Evolutionary conservation across 1,140 invertebrate species (phyloP).

Genomic region (Pinna nobilis): DNA sequence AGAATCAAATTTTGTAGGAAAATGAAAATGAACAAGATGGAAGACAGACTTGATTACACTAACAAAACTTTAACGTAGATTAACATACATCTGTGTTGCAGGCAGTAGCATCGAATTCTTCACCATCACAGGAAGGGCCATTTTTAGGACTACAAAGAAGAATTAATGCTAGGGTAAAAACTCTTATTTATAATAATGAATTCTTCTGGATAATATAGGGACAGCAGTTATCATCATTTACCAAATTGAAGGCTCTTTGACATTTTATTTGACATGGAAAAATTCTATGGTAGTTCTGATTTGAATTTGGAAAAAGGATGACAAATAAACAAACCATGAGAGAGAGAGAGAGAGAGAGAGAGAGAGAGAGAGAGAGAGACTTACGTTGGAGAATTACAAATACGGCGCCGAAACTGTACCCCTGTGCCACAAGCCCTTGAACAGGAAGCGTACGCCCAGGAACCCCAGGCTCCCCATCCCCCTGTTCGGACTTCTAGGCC

Average conservation of each 20-base stretch:
- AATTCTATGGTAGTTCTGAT: too few relatives aligned
- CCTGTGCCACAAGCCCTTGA: conserved; percentile 13
- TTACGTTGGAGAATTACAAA: conserved; percentile 21
- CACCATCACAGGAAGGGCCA: neutral
- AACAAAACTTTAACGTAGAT: too few relatives aligned
- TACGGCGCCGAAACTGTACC: neutral
- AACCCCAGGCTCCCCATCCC: conserved; percentile 10
- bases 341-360: too few relatives aligned
- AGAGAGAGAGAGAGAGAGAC: neutral
- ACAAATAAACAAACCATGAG: too few relatives aligned
- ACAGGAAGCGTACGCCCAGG: conserved; percentile 9
- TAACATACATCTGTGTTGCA: neutral
- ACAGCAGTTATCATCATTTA: too few relatives aligned
- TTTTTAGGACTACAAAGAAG: neutral
- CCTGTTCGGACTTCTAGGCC: neutral
- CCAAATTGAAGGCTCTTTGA: too few relatives aligned
- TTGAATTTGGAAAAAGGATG: too few relatives aligned
- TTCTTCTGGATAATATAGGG: too few relatives aligned
- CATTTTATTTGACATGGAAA: too few relatives aligned
- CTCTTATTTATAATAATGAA: neutral
- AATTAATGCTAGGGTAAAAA: neutral
- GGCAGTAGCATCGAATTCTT: neutral
- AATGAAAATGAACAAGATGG: too few relatives aligned
- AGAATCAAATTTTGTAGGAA: too few relatives aligned
- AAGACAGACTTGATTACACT: too few relatives aligned